Evolutionary conservation across 2,888 invertebrate species (phyloP).

Genomic region (Aphidius colemani): DNA sequence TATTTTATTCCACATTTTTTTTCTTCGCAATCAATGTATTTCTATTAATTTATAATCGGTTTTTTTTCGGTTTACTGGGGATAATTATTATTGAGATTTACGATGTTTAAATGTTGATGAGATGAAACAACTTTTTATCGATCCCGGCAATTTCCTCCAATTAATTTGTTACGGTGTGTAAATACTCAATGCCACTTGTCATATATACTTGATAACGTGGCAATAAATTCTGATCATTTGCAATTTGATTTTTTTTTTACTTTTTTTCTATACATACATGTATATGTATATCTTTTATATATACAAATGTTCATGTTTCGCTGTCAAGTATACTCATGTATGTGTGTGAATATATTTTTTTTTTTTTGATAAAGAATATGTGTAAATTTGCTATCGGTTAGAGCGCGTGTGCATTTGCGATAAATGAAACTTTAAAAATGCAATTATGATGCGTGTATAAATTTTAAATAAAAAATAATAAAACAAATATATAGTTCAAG

Average conservation of each 20-base stretch:
- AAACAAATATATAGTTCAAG: too few relatives aligned
- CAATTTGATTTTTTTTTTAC: conserved; percentile 20
- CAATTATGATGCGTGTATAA: too few relatives aligned
- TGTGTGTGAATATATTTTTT: too few relatives aligned
- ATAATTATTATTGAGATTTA: conserved; percentile 13
- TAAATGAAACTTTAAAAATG: too few relatives aligned
- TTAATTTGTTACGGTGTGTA: conserved; percentile 44
- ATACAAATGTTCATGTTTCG: neutral
- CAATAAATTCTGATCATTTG: conserved; percentile 33
- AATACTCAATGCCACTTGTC: conserved; percentile 34
- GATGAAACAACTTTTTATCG: conserved; percentile 39
- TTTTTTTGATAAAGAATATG: too few relatives aligned
- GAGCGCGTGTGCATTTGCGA: conserved; percentile 11
- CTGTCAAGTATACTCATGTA: too few relatives aligned
- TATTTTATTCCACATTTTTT: neutral
- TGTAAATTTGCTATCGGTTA: conserved; percentile 6
- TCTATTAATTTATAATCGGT: neutral
- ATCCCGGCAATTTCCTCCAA: conserved; percentile 45
- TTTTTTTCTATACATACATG: conserved; percentile 2
- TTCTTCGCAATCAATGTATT: conserved; percentile 12
- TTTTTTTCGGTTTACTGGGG: conserved; percentile 4
- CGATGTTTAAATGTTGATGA: conserved; percentile 19
- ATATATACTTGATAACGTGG: conserved; percentile 37
- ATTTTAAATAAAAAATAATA: too few relatives aligned
- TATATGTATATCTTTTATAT: neutral